Evolutionary conservation across 2,113 vertebrate species (phyloP), one percentile per base, ranked within the genome.

Genomic region (Apodemus speciosus): DNA sequence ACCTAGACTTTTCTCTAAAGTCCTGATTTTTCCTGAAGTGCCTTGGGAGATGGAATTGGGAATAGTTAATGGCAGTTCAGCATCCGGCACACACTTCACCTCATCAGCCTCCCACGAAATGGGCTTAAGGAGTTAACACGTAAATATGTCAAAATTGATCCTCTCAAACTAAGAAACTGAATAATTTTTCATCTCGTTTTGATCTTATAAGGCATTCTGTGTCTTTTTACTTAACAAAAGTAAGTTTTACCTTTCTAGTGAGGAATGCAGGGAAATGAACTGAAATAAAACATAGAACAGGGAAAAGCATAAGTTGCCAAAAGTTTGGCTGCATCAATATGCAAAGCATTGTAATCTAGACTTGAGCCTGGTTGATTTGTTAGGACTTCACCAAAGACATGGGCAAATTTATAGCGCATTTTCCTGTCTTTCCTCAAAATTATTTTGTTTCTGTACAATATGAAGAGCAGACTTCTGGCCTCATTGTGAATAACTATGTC

Each of bases 151-250:
- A 96, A 97, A 98, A 88, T 77, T 69, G n/a, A 79, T 90, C 95
- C 51, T 96, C 97, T 97, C 85, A 79, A 87, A 68, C 49, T 92
- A 84, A 91, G 79, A 97, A 98, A 92, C 94, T 51, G 92, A 89
- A 94, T 93, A 88, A 73, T 90, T 97, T 97, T 98, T 98, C 95
- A 95, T 97, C 95, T 97, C 93, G 20, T 89, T 35, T 93, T 95
- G 92, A 97, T 97, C 81, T 96, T 95, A 95, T 95, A 91, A 92
- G 62, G 25, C 9, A 2, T 71, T 46, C 60, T 87, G 15, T 91
- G 92, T 92, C 69, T 95, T 56, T 93, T 64, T 35, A 92, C 46
- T 97, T 91, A 97, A 92, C 84, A 97, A 87, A 97, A 94, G 95
- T 96, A 97, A 97, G 93, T 96, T 93, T 93, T 88, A 81, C 69